These are phyloP conservation scores for Galerucella calmariensis DNA, from an alignment of 2,888 invertebrate species.

Conservation along the genomic window DNA sequence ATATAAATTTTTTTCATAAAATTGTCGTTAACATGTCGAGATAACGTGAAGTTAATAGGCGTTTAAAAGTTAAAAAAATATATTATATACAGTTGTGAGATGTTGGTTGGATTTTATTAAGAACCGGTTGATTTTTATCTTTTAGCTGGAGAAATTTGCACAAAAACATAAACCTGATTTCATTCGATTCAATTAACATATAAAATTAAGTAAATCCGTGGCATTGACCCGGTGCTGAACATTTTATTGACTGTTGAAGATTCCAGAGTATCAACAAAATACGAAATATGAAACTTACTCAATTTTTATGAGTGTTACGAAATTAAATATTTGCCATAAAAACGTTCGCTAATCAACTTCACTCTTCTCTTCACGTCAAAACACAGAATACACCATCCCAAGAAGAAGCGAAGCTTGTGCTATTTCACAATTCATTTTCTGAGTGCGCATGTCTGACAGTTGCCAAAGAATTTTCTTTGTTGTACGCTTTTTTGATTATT, in stretches of 20 bases:
- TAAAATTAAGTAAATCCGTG: not conserved
- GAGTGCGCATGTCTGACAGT: no score
- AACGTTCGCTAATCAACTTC: no score
- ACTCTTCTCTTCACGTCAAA: no score
- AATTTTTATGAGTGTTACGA: no score
- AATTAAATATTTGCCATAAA: no score
- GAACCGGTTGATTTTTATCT: not conserved
- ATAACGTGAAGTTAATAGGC: not conserved
- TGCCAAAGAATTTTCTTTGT: no score
- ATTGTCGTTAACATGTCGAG: not conserved
- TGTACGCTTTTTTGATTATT: no score
- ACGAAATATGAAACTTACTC: no score
- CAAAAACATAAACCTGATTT: slow-evolving; percentile 1
- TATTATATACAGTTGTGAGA: not conserved
- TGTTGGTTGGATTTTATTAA: not conserved
- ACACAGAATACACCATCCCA: no score
- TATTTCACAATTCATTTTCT: no score
- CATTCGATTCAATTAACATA: not conserved
- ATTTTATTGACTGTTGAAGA: not conserved
- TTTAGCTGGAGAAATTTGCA: not conserved
- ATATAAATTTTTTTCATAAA: not conserved
- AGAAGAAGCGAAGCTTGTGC: no score
- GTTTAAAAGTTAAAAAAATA: not conserved
- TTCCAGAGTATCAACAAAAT: no score
- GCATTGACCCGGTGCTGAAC: not conserved